Evolutionary conservation across 2,888 invertebrate species (phyloP).

Genomic region (Eristalis pertinax): DNA sequence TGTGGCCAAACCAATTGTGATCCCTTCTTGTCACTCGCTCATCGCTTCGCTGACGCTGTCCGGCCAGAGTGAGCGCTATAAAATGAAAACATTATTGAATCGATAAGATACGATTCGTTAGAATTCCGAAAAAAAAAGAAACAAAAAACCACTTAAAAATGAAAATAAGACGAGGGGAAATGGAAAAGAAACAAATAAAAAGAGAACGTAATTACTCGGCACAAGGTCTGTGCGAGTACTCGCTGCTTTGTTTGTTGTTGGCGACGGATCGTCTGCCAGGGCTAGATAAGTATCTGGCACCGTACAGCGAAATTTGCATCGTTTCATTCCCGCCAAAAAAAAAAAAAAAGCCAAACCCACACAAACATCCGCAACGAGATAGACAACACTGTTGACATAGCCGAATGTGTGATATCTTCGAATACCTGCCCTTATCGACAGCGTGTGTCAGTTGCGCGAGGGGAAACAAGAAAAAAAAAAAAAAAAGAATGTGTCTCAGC

Average conservation of each 20-base stretch:
- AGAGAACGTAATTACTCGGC: conserved; percentile 28
- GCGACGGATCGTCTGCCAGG: conserved; percentile 50
- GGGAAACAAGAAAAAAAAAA: too few species aligned
- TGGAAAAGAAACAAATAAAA: neutral
- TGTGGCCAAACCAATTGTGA: neutral
- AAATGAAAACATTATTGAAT: conserved; percentile 30
- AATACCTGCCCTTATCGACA: neutral
- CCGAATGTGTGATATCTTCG: neutral
- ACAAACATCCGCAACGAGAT: conserved; percentile 7
- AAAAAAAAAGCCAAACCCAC: neutral
- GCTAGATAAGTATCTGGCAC: conserved; percentile 23
- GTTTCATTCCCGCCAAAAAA: conserved; percentile 13
- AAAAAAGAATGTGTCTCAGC: neutral
- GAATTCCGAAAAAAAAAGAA: conserved; percentile 37
- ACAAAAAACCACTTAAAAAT: conserved; percentile 6
- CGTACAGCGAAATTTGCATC: conserved; percentile 35
- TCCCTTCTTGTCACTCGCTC: neutral
- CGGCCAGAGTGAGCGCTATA: neutral
- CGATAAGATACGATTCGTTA: conserved; percentile 61
- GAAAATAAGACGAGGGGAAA: neutral
- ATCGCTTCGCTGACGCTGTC: neutral
- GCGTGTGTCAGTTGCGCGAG: neutral
- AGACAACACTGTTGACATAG: neutral
- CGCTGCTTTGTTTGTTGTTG: conserved; percentile 4
- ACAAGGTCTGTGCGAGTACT: neutral